These are phyloP conservation scores for Netelia virgata DNA, from an alignment of 2,888 invertebrate species.

Conservation along the genomic window DNA sequence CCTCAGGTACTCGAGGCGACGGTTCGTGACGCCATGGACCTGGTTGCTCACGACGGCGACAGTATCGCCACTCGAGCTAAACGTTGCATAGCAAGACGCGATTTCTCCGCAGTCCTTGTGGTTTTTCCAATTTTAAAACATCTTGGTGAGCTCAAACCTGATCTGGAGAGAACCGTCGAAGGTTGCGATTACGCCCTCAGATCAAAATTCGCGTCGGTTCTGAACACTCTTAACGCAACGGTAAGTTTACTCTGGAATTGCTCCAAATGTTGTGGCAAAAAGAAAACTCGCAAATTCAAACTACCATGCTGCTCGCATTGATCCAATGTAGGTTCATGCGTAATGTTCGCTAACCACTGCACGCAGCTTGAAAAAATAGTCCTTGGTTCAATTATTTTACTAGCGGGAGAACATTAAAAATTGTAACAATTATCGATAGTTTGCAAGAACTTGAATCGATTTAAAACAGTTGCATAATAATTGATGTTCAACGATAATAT, in stretches of 20 bases:
- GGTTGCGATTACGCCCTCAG: constrained; percentile 90
- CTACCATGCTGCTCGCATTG: too few relatives aligned
- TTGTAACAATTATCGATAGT: too few relatives aligned
- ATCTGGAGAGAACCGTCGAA: constrained; percentile 92
- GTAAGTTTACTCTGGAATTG: constrained; percentile 84
- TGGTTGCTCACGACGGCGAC: constrained; percentile 95
- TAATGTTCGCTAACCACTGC: not conserved
- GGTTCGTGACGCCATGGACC: constrained; percentile 93
- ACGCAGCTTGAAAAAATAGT: not conserved
- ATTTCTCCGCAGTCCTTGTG: constrained; percentile 92
- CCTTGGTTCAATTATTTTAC: not conserved
- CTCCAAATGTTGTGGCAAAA: not conserved
- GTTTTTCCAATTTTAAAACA: constrained; percentile 94
- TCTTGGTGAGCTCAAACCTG: constrained; percentile 91
- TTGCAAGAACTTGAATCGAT: too few relatives aligned
- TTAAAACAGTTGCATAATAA: too few relatives aligned
- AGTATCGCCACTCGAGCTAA: constrained; percentile 91
- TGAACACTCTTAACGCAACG: constrained; percentile 91
- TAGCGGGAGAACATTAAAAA: not conserved
- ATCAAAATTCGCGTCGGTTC: constrained; percentile 90
- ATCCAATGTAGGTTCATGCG: not conserved
- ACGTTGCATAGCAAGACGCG: constrained; percentile 91
- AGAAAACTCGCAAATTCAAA: not conserved
- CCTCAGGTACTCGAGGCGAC: constrained; percentile 94
- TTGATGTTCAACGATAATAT: too few relatives aligned